Evolutionary conservation across 2,888 invertebrate species (phyloP), one percentile per base, ranked within the genome.

Genomic region (Xiphydria camelus): DNA sequence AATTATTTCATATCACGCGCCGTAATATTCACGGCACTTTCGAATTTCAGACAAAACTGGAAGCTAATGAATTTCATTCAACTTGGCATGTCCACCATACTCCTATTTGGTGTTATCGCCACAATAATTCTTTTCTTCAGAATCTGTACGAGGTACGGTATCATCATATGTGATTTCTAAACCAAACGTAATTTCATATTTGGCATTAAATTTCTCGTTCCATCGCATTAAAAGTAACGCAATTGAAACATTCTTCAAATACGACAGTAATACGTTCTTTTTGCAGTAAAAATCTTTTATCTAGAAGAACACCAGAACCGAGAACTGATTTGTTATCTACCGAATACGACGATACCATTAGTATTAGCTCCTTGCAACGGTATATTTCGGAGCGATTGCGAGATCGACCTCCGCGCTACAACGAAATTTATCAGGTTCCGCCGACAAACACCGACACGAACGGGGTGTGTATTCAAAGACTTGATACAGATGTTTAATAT

Each of bases 361-460:
- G 57, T 33, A 36, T 57, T 18, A 58, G 57, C 39, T 61, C 65
- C 9, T 45, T 35, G 10, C 64, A 67, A 47, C 49, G 53, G 36
- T 57, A 49, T 33, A 53, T 67, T 5, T 26, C 55, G 5, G 57
- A 57, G 37, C 48, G 64, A 41, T 52, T 66, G 47, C 55, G 57
- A 45, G 64, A 66, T 26, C 61, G 68, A 31, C 75, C 75, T 15
- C 75, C 75, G 2, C 48, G 62, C 3, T 75, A 75, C 40, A 59
- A 50, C 15, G 68, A 69, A 40, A 49, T 55, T 39, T 57, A 52
- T 10, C 60, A 57, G 35, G 59, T 64, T 17, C 70, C 70, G 4
- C 67, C 70, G 1, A 46, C 64, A 2, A 66, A 70, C 14, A 53
- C 48, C 19, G 56, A 57, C 29, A 45, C 47, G n/a, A 57, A 48